Conservation (phyloP, 2,888 invertebrate genomes). For the Sphaerophoria rueppellii region DNA sequence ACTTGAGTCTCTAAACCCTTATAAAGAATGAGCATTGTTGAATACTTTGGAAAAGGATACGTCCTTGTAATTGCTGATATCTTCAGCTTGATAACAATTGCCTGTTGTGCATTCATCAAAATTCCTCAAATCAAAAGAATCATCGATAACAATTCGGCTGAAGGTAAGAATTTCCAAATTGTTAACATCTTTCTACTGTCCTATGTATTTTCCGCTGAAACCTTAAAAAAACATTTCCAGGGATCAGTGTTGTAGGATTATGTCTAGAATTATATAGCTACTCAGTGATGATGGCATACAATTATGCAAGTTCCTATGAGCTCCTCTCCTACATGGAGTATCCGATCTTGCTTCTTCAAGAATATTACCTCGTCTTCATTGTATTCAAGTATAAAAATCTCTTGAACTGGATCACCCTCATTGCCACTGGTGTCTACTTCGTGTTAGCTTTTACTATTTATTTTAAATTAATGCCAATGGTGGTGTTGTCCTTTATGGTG, state of each 20-base stretch:
- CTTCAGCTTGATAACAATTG: constrained; percentile 89
- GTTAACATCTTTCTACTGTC: background rate
- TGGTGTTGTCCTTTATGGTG: constrained; percentile 80
- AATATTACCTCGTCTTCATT: constrained; percentile 88
- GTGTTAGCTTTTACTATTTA: constrained; percentile 82
- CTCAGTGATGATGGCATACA: constrained; percentile 91
- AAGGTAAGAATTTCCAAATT: constrained; percentile 84
- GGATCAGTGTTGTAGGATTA: constrained; percentile 80
- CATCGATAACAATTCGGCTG: constrained; percentile 85
- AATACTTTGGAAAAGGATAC: constrained; percentile 79
- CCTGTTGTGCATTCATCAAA: constrained; percentile 90
- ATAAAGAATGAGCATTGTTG: constrained; percentile 29
- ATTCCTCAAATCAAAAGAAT: constrained; percentile 91
- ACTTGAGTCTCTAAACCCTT: background rate
- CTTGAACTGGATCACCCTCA: constrained; percentile 82
- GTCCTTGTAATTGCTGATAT: constrained; percentile 82
- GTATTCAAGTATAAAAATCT: constrained; percentile 87
- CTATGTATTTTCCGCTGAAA: background rate
- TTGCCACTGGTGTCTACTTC: constrained; percentile 82
- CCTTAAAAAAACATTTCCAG: constrained; percentile 73
- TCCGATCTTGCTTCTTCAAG: constrained; percentile 90
- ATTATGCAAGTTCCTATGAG: constrained; percentile 88
- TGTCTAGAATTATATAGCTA: constrained; percentile 86
- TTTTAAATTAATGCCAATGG: constrained; percentile 78
- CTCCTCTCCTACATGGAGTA: constrained; percentile 92